Conservation (phyloP, 1,140 invertebrate species). For the Zaprionus kolodkinae region DNA sequence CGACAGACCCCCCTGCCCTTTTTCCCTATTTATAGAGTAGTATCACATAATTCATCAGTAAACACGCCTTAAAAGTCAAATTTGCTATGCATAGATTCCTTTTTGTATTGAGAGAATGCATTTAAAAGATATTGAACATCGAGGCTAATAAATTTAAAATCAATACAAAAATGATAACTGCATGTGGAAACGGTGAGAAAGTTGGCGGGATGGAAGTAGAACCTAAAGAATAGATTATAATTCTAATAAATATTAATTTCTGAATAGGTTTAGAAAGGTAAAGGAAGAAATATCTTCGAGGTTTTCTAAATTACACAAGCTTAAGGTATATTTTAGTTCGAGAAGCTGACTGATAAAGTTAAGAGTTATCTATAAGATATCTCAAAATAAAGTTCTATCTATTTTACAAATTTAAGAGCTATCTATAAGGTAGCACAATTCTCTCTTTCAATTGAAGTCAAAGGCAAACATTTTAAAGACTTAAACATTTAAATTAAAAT, state of each 20-base stretch:
- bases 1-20: constrained; percentile 10
- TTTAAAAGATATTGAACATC: neutral
- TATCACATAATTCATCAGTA: constrained; percentile 67
- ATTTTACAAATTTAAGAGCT: neutral
- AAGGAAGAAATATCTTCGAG: too few species aligned
- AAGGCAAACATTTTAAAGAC: too few species aligned
- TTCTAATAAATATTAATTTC: too few species aligned
- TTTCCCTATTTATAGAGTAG: neutral
- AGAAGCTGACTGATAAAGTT: too few species aligned
- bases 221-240: neutral
- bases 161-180: constrained; percentile 8
- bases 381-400: too few species aligned
- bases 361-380: too few species aligned
- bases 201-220: too few species aligned
- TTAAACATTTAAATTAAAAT: too few species aligned
- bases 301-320: neutral
- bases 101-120: neutral
- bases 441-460: too few species aligned
- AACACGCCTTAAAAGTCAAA: constrained; percentile 70
- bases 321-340: neutral
- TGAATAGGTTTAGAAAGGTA: too few species aligned
- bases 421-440: too few species aligned
- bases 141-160: constrained; percentile 28
- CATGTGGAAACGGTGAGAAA: constrained; percentile 9
- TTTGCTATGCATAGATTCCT: constrained; percentile 16